These are phyloP conservation scores for Myotis lucifugus DNA, from an alignment of 2,113 vertebrate genomes.

Conservation along the genomic window DNA sequence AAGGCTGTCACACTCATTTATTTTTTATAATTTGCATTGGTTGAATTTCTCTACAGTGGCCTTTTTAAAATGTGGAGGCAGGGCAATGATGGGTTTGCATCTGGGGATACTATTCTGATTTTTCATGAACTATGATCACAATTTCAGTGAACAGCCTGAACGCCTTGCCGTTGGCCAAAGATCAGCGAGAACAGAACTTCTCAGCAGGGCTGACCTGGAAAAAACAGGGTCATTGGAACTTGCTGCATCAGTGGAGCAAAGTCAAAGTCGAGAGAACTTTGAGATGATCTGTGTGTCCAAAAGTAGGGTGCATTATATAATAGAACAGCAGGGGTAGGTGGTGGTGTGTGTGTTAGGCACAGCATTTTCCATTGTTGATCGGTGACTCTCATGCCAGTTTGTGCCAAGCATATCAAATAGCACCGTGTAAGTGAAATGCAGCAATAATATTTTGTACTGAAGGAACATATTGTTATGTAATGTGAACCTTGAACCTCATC, in stretches of 20 bases:
- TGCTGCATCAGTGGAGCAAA: slow-evolving; percentile 45
- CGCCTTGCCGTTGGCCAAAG: slow-evolving; percentile 11
- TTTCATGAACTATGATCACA: background rate
- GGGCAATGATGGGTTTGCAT: background rate
- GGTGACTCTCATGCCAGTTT: background rate
- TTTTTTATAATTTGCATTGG: background rate
- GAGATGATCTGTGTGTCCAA: background rate
- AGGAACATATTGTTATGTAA: slow-evolving; percentile 18
- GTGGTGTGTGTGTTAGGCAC: background rate
- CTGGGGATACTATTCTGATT: background rate
- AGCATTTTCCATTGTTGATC: background rate
- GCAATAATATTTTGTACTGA: slow-evolving; percentile 35
- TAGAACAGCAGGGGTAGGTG: background rate
- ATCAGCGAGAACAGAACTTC: slow-evolving; percentile 5
- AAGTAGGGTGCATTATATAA: background rate
- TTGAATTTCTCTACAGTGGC: background rate
- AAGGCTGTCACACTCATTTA: background rate
- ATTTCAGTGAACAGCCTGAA: background rate
- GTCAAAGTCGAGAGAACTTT: background rate
- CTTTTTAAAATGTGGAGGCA: background rate
- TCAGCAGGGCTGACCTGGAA: background rate
- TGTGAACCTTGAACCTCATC: slow-evolving; percentile 56
- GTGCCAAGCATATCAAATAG: slow-evolving; percentile 27
- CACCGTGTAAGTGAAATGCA: slow-evolving; percentile 3
- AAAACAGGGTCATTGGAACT: background rate